Percentiles rank a stretch among this genome's conserved stretches.
Conservation (phyloP, 1,140 invertebrate species). For the Apolygus lucorum region DNA sequence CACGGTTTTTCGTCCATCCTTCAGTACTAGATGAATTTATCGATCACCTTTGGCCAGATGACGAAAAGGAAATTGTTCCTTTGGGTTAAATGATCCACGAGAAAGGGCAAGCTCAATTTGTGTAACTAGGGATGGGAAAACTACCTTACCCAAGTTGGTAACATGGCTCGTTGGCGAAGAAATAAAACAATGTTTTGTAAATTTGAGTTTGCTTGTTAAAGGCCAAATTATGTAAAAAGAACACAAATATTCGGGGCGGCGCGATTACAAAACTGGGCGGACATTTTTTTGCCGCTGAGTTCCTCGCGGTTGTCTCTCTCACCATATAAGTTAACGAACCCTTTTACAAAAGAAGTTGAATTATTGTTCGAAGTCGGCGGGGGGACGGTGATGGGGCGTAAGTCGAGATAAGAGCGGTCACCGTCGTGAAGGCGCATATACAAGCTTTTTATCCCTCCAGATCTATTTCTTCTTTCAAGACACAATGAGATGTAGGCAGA, state of each 20-base stretch:
- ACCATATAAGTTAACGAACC: background rate
- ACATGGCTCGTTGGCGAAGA: background rate
- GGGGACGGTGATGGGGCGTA: background rate
- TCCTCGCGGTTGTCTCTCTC: background rate
- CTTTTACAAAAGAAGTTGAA: background rate
- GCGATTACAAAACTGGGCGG: background rate
- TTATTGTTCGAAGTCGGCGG: background rate
- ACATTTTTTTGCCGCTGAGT: background rate
- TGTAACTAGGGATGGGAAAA: no score
- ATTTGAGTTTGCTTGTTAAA: background rate
- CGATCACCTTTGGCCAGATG: no score
- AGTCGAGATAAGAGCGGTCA: background rate
- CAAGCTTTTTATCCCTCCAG: background rate
- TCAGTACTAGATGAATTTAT: no score
- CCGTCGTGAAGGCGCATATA: background rate
- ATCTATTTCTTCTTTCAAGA: constrained; percentile 1
- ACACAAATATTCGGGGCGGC: background rate
- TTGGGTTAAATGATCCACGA: no score
- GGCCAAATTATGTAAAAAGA: background rate
- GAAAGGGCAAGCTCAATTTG: no score
- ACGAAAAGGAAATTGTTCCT: no score
- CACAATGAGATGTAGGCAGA: background rate
- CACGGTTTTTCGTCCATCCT: no score
- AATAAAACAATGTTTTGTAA: background rate
- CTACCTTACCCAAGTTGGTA: background rate